phyloP scores from a whole-genome alignment of 2,113 vertebrate genomes.

The Cavia aperea region DNA sequence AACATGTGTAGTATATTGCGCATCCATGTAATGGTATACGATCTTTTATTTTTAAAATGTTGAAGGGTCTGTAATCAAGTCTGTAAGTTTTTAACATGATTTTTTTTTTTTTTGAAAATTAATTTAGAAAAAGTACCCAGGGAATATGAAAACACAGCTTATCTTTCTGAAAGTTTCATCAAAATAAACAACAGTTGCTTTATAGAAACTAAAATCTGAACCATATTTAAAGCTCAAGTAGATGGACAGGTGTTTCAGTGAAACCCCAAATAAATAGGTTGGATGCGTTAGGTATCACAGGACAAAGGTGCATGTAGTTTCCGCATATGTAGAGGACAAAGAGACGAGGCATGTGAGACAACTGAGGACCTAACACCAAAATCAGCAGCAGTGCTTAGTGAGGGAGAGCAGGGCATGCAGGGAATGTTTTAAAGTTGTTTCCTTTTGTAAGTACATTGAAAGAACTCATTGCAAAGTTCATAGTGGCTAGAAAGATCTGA shows the following conservation, averaged over 20 bases:
- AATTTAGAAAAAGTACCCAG: background rate
- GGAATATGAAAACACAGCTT: background rate
- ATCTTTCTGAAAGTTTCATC: background rate
- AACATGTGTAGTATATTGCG: background rate
- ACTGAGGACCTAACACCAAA: background rate
- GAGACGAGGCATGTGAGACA: background rate
- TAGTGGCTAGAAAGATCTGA: background rate
- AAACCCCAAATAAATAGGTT: background rate
- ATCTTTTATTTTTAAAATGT: background rate
- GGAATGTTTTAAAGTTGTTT: background rate
- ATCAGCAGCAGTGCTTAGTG: fast-evolving
- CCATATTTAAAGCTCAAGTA: background rate
- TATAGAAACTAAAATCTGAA: background rate
- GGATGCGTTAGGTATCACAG: too few species aligned
- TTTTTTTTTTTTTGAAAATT: background rate
- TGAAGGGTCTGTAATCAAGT: background rate
- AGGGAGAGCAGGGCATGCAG: background rate
- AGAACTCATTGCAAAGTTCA: background rate
- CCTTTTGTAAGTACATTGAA: background rate
- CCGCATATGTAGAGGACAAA: background rate
- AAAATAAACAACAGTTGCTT: background rate
- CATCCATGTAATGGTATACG: background rate
- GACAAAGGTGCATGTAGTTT: background rate
- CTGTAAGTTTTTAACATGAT: background rate
- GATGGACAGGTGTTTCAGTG: background rate